Evolutionary conservation across 2,888 invertebrate species (phyloP), one percentile per base, ranked within the genome.

Genomic region (Antheraea yamamai): DNA sequence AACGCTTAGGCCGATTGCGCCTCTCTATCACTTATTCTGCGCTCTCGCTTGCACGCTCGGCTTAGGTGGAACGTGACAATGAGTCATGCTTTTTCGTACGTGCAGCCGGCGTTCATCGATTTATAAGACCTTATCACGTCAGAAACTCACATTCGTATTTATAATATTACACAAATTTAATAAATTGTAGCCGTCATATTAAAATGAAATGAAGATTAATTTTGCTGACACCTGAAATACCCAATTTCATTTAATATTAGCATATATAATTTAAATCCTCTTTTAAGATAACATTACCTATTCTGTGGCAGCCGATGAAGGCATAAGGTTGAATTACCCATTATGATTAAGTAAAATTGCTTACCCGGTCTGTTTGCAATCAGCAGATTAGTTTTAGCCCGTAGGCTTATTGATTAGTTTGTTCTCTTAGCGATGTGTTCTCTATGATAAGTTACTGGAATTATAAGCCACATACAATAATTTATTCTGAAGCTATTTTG

Each of bases 251-350:
- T 61, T 61, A 10, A 23, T 23, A 23, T 23, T 23, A 10, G 23
- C 10, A 61, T 3, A 61, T 12, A 10, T 61, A 61, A 61, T 23
- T 61, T n/a, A 61, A 61, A 58, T 58, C 20, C 58, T n/a, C 6
- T 61, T 61, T 23, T 61, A 61, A 73, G 78, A 78, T 80, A 76
- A 81, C 85, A 85, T 86, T 83, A 84, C 87, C 85, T 83, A 85
- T 80, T 81, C 79, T 52, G 83, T 81, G 86, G 86, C 92, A 92
- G 92, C 84, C 90, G 87, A 93, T 93, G 92, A 93, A 93, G 93
- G 92, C 91, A 94, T 94, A 92, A 93, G 87, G 85, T 87, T 86
- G 90, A 91, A 91, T 89, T 88, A 86, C 82, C 92, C 85, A 92
- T 93, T 92, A 92, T 90, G 91, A 93, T 92, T 91, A 89, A 89